Conservation (phyloP, 2,797 vertebrate species). For the Enteromius trimaculatus region DNA sequence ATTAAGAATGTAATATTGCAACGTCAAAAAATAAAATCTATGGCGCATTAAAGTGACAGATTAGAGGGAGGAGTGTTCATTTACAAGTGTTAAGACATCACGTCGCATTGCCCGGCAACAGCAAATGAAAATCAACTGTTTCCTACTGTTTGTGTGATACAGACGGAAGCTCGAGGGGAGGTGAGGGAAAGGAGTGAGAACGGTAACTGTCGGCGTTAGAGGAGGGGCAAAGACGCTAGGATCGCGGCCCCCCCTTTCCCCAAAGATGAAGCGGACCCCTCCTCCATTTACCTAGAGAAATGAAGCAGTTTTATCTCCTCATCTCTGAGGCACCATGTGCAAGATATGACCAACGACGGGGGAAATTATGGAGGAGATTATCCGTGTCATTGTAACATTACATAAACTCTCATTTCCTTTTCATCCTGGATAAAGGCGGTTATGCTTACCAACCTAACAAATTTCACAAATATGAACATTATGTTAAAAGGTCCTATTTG, state of each 20-base stretch:
- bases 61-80: slow-evolving; percentile 94
- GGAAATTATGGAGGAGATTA: slow-evolving; percentile 47
- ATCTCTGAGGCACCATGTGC: slow-evolving; percentile 44
- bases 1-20: slow-evolving; percentile 96
- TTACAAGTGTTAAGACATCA: slow-evolving; percentile 99
- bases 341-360: slow-evolving; percentile 44
- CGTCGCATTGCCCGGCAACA: slow-evolving; percentile 90
- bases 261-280: slow-evolving; percentile 27
- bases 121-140: slow-evolving; percentile 92
- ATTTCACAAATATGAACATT: slow-evolving; percentile 17
- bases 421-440: slow-evolving; percentile 23
- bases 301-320: slow-evolving; percentile 49
- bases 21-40: slow-evolving; percentile 97
- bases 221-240: slow-evolving; percentile 2
- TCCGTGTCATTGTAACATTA: slow-evolving; percentile 39
- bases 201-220: slow-evolving; percentile 27
- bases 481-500: slow-evolving; percentile 18
- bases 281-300: slow-evolving; percentile 40
- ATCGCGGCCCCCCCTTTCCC: not conserved
- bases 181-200: slow-evolving; percentile 15
- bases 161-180: slow-evolving; percentile 59
- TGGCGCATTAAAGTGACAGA: slow-evolving; percentile 99
- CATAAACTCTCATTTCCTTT: slow-evolving; percentile 42
- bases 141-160: slow-evolving; percentile 83
- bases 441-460: slow-evolving; percentile 28